Base-by-base conservation (phyloP, 2,888 invertebrate species). In the Elysia crispata region DNA sequence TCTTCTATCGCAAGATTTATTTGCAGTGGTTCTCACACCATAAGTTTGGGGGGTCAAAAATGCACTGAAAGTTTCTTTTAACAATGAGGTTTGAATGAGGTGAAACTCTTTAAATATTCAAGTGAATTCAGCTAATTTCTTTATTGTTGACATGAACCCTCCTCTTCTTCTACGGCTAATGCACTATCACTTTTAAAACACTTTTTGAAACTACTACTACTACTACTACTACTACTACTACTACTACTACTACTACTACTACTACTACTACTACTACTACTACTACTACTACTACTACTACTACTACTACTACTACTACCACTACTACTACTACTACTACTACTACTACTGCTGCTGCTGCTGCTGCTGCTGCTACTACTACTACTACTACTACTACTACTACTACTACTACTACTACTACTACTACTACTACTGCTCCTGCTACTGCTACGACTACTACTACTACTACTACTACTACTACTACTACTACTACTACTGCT, bases 271-370 rank as follows among this genome's bases (percentile, higher is more conserved):
- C 23, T 73, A 11, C 33, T 25, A 23, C 54, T 64, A 33, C 33
- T n/a, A 62, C 66, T 72, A 54, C 25, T 76, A 5, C 49, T 80
- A 11, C 60, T 31, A n/a, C 49, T 76, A 54, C 54, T 60, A 64
- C 62, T 76, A 23, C 25, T n/a, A 33, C 49, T 69, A 57, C 50
- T 60, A 13, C 60, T 69, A 18, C 31, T 62, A 20, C 33, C 20
- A 13, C 25, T 69, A 49, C 54, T 5, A 15, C 25, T 76, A 31
- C 30, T 57, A n/a, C 67, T 67, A 1, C 25, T 49, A 1, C 28
- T 25, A 20, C 15, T 18, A 54, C 20, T 18, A 54, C 20, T 18
- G 20, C 20, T 18, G 20, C 20, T 54, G 20, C 20, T 18, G 54
- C 20, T 54, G 54, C 20, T 54, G 54, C 20, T 54, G 54, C 20